Percentiles rank a stretch among this genome's conserved stretches.
Evolutionary conservation across 2,888 invertebrate species (phyloP).

Genomic region (Drosophila histrio): DNA sequence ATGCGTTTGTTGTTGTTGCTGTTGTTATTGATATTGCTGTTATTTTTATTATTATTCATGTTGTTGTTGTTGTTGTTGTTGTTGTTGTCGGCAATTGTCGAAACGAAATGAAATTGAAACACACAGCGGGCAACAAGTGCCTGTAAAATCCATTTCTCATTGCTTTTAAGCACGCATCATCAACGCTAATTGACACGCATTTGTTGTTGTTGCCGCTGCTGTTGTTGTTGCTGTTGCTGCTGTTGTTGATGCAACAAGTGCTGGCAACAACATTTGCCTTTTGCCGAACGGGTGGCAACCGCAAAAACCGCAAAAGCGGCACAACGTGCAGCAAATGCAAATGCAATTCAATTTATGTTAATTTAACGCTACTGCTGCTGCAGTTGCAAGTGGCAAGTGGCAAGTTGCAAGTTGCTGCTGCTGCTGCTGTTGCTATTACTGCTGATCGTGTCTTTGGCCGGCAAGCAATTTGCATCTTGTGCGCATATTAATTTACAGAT

Average conservation of each 20-base stretch:
- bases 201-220: conserved; percentile 45
- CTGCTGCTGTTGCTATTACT: conserved; percentile 38
- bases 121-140: conserved; percentile 44
- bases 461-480: conserved; percentile 80
- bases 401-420: conserved; percentile 37
- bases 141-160: conserved; percentile 71
- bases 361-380: conserved; percentile 75
- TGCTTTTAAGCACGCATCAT: conserved; percentile 72
- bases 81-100: conserved; percentile 24
- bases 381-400: conserved; percentile 30
- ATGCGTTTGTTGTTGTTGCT: conserved; percentile 15
- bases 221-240: conserved; percentile 14
- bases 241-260: conserved; percentile 45
- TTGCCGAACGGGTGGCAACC: conserved; percentile 29
- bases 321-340: conserved; percentile 80
- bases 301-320: conserved; percentile 71
- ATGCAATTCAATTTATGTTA: conserved; percentile 83
- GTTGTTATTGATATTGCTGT: conserved; percentile 23
- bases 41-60: conserved; percentile 26
- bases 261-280: conserved; percentile 44
- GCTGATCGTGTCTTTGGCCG: conserved; percentile 66
- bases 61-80: conserved; percentile 16
- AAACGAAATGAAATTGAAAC: conserved; percentile 70
- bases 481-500: conserved; percentile 80
- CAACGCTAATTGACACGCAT: conserved; percentile 79